A percentile compares a stretch with the other conserved stretches of the same genome.
Conservation (phyloP, 1,140 invertebrate species). For the Atopsyche davidsoni region DNA sequence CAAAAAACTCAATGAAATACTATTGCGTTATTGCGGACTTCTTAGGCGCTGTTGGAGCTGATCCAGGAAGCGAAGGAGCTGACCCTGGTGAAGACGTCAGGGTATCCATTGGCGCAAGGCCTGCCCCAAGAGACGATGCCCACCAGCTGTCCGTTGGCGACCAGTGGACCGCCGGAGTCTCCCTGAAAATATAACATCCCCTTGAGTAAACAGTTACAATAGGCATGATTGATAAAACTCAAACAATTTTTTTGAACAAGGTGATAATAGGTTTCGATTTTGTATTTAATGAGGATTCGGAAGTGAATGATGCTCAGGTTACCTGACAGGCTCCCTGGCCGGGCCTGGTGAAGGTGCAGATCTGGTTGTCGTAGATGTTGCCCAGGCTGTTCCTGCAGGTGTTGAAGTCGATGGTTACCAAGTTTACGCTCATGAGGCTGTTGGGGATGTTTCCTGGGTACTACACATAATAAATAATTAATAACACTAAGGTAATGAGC, state of each 20-base stretch:
- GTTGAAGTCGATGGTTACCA: conserved; percentile 38
- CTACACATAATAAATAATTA: conserved; percentile 31
- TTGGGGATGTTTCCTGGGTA: conserved; percentile 39
- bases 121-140: conserved; percentile 54
- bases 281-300: too few species aligned
- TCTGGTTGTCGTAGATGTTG: conserved; percentile 39
- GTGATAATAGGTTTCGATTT: too few species aligned
- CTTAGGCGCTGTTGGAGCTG: conserved; percentile 5
- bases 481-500: too few species aligned
- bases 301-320: too few species aligned
- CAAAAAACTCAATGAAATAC: too few species aligned
- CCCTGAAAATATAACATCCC: conserved; percentile 39
- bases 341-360: conserved; percentile 54
- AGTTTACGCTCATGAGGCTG: conserved; percentile 42
- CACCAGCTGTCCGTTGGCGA: conserved; percentile 37
- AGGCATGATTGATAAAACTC: too few species aligned
- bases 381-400: conserved; percentile 34
- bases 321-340: conserved; percentile 56
- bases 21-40: too few species aligned
- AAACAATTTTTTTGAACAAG: too few species aligned
- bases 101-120: conserved; percentile 49
- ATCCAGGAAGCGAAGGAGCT: conserved; percentile 42
- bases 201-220: too few species aligned
- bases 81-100: conserved; percentile 51
- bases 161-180: conserved; percentile 51